Evolutionary conservation across 1,140 invertebrate genomes (phyloP).

Genomic region (Druon quercuslanigerum): DNA sequence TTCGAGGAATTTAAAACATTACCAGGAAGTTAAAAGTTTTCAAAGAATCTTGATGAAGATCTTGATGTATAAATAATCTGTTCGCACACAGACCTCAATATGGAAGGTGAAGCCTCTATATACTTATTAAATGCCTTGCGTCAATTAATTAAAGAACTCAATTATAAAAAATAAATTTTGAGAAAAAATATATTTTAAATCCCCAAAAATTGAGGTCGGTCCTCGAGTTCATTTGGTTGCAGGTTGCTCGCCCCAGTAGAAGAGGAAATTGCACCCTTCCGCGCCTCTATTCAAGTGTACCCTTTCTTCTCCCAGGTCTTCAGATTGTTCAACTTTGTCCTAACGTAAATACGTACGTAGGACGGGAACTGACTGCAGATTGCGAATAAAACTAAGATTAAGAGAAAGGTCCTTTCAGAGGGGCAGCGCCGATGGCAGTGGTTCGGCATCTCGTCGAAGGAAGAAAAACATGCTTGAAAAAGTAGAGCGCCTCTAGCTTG

Average conservation of each 20-base stretch:
- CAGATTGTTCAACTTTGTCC: slow-evolving; percentile 14
- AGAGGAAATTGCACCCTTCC: slow-evolving; percentile 26
- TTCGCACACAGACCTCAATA: no score
- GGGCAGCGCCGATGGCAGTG: slow-evolving; percentile 8
- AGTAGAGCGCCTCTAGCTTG: slow-evolving; percentile 51
- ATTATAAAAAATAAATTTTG: no score
- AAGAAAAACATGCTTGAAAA: slow-evolving; percentile 59
- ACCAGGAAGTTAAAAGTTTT: no score
- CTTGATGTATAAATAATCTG: no score
- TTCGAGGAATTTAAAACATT: no score
- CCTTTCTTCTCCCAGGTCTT: not conserved
- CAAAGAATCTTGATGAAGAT: no score
- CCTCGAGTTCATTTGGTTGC: no score
- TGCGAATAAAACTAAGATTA: slow-evolving; percentile 56
- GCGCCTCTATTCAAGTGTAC: slow-evolving; percentile 9
- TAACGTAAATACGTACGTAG: slow-evolving; percentile 34
- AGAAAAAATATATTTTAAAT: no score
- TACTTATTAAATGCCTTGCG: no score
- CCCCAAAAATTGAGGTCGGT: no score
- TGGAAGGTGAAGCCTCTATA: no score
- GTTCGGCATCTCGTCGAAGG: slow-evolving; percentile 55
- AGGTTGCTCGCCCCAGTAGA: slow-evolving; percentile 38
- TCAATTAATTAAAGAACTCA: no score
- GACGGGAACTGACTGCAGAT: slow-evolving; percentile 56
- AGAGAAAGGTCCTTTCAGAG: slow-evolving; percentile 42